phyloP scores from a whole-genome alignment of 2,113 vertebrate species.

The Perca fluviatilis region DNA sequence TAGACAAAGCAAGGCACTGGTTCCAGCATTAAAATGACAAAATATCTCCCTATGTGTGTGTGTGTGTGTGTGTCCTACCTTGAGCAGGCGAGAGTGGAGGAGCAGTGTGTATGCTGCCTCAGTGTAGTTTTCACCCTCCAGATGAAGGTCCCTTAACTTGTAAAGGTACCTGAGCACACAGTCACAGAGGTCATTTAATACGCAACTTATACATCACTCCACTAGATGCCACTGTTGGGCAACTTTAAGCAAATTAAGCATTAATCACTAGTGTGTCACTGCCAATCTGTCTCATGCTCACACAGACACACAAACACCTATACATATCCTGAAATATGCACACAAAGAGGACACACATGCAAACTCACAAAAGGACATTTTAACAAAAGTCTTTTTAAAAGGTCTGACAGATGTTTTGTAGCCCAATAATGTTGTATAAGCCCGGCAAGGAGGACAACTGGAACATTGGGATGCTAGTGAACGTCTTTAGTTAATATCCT shows the following conservation, averaged over 20 bases:
- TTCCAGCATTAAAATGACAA: slow-evolving; percentile 5
- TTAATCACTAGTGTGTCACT: slow-evolving; percentile 16
- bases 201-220: slow-evolving; percentile 48
- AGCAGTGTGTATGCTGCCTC: slow-evolving; percentile 96
- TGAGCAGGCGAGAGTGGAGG: slow-evolving; percentile 95
- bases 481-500: slow-evolving; percentile 7
- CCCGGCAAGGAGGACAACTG: slow-evolving; percentile 4
- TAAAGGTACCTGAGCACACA: slow-evolving; percentile 90
- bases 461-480: slow-evolving; percentile 1
- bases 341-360: slow-evolving; percentile 6
- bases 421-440: slow-evolving; percentile 22
- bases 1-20: slow-evolving; percentile 15
- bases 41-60: background rate
- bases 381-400: slow-evolving; percentile 7
- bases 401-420: slow-evolving; percentile 30
- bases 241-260: slow-evolving; percentile 26
- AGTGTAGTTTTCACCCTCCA: slow-evolving; percentile 96
- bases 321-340: background rate
- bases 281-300: background rate
- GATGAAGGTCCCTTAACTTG: slow-evolving; percentile 95
- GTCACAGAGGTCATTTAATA: slow-evolving; percentile 15
- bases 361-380: slow-evolving; percentile 4
- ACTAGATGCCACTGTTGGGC: slow-evolving; percentile 80
- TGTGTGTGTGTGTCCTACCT: slow-evolving; percentile 82
- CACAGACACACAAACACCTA: background rate